Evolutionary conservation across 2,888 invertebrate species (phyloP).

Genomic region (Zygothrica quintamaculata): DNA sequence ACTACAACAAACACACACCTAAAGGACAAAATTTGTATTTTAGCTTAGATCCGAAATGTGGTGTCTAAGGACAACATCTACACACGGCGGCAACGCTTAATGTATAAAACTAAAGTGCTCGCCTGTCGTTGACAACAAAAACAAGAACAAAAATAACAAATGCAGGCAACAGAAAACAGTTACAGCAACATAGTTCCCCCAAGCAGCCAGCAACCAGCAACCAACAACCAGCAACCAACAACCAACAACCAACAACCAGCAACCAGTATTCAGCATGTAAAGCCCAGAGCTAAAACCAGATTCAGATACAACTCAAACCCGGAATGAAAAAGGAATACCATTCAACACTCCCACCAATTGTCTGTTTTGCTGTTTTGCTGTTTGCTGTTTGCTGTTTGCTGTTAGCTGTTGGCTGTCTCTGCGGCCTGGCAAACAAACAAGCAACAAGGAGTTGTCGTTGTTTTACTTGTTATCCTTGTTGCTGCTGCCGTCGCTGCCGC

Average conservation of each 20-base stretch:
- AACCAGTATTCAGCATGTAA: too few species aligned
- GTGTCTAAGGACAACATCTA: constrained; percentile 8
- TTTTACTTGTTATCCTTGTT: constrained; percentile 5
- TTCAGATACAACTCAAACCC: constrained; percentile 8
- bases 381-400: constrained; percentile 49
- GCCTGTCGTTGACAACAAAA: constrained; percentile 58
- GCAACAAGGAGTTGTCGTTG: constrained; percentile 48
- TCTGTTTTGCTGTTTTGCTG: constrained; percentile 3
- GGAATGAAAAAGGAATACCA: too few species aligned
- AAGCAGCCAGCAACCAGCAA: neutral
- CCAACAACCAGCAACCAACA: neutral
- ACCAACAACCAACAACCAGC: too few species aligned
- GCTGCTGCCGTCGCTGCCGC: constrained; percentile 1
- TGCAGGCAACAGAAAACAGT: too few species aligned
- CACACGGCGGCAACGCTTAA: constrained; percentile 46
- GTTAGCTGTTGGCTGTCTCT: constrained; percentile 55
- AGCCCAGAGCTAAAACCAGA: neutral
- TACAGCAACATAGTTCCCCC: constrained; percentile 3
- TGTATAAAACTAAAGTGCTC: constrained; percentile 58
- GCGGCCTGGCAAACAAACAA: constrained; percentile 53
- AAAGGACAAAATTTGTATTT: too few species aligned
- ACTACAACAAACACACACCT: too few species aligned
- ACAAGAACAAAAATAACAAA: too few species aligned
- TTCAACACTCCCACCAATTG: neutral
- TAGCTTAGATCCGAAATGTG: too few species aligned